phyloP scores from a whole-genome alignment of 2,797 vertebrate genomes.

The Taeniopygia guttata region DNA sequence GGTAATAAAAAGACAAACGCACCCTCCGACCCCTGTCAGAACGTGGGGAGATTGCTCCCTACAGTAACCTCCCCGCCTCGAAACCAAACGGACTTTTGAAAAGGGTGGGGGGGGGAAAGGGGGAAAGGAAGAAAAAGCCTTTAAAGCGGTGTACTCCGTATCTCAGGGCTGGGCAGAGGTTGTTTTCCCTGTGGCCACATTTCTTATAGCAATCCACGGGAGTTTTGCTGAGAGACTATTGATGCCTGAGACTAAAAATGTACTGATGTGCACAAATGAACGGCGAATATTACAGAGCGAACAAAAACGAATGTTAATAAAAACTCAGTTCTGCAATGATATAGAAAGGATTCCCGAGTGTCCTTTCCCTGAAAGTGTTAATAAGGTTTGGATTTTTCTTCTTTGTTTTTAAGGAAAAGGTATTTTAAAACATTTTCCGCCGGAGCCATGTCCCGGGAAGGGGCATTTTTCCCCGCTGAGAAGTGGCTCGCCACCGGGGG shows the following conservation, averaged over 20 bases:
- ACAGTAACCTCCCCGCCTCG: neutral
- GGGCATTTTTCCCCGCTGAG: neutral
- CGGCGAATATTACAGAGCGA: neutral
- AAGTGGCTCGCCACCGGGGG: neutral
- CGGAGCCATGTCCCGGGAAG: neutral
- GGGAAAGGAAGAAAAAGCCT: neutral
- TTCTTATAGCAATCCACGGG: neutral
- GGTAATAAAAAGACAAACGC: neutral
- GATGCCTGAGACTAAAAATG: neutral
- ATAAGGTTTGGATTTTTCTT: neutral
- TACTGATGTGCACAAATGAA: neutral
- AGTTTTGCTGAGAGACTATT: neutral
- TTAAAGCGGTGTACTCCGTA: neutral
- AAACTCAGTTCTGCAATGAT: neutral
- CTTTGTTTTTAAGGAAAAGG: neutral
- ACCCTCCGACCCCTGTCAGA: neutral
- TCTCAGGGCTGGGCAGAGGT: neutral
- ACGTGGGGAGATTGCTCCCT: neutral
- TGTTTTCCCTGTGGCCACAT: neutral
- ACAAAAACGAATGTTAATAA: neutral
- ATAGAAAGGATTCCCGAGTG: neutral
- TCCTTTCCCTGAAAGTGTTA: neutral
- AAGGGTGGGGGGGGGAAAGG: rapidly evolving
- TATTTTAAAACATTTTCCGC: neutral
- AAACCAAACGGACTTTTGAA: neutral